Evolutionary conservation across 2,797 vertebrate genomes (phyloP), one percentile per base, ranked within the genome.

Genomic region (Decapterus maruadsi): DNA sequence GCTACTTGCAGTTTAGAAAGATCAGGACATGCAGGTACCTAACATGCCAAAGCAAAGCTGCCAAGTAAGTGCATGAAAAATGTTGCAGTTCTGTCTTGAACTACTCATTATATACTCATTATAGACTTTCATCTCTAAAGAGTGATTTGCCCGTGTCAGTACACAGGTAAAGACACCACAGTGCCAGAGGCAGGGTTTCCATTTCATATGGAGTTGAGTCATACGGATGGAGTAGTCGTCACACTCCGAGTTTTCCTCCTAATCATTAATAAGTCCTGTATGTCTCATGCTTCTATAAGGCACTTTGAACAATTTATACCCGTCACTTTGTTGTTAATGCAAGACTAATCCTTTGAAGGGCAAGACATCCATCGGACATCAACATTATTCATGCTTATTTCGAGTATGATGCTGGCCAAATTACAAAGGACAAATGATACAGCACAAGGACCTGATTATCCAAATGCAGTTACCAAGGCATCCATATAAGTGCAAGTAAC

Each of bases 391-490:
- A 60, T 60, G 71, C 71, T 77, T 69, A 68, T 80, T 86, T 81
- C 53, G 78, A 72, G 50, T 84, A 36, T 38, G 51, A 79, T 40
- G 57, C 62, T 72, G 81, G 83, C 56, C 79, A 86, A 83, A 85
- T 79, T 68, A 87, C 80, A 87, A 87, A 85, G 82, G 77, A 86
- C 82, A 88, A 87, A 91, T 80, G 67, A 83, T 62, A 57, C 68
- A 87, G 70, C 78, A 86, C 80, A 75, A 89, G 80, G 80, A 84
- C 78, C 82, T 68, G 83, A 91, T 89, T 87, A 87, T 86, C 78
- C 68, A 78, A 83, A 89, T 62, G 79, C 84, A 82, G 85, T 85
- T 77, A 87, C 78, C 58, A 76, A 81, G 65, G 69, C 87, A 84
- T 90, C 71, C 67, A 76, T 78, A 82, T 75, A 71, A 90, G 78